These are phyloP conservation scores for Apodemia duryi DNA, from an alignment of 2,888 invertebrate species.

Conservation along the genomic window DNA sequence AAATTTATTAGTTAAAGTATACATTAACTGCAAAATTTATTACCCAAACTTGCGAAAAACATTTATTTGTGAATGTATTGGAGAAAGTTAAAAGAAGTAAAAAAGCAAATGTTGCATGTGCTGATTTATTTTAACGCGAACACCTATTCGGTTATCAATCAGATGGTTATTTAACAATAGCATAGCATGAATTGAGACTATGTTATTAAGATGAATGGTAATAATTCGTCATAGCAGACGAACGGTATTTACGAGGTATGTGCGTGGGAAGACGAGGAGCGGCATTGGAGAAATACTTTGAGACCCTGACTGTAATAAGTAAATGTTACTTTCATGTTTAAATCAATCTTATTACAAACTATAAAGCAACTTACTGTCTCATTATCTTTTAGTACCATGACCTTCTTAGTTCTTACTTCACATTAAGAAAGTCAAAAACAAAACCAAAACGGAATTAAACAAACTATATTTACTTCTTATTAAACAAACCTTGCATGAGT, in stretches of 20 bases:
- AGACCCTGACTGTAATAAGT: conserved; percentile 3
- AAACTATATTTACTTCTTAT: no score
- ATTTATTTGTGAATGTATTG: background rate
- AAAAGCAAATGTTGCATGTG: background rate
- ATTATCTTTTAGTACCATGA: no score
- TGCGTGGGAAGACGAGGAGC: background rate
- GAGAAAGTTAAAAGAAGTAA: background rate
- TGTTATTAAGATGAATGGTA: background rate
- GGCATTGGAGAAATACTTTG: conserved; percentile 3
- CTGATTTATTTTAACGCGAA: background rate
- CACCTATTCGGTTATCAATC: background rate
- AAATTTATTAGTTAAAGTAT: background rate
- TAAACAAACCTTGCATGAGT: no score
- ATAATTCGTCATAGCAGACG: background rate
- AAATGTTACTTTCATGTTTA: conserved; percentile 1
- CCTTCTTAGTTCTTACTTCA: no score
- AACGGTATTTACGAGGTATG: background rate
- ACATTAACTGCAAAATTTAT: background rate
- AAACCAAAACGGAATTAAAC: no score
- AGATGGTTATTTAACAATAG: conserved; percentile 6
- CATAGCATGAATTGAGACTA: conserved; percentile 1
- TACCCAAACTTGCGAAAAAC: background rate
- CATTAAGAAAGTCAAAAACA: no score
- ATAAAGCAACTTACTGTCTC: no score
- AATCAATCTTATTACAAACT: background rate